Conservation (phyloP, 2,888 invertebrate species). For the Platerodrilus igneus region DNA sequence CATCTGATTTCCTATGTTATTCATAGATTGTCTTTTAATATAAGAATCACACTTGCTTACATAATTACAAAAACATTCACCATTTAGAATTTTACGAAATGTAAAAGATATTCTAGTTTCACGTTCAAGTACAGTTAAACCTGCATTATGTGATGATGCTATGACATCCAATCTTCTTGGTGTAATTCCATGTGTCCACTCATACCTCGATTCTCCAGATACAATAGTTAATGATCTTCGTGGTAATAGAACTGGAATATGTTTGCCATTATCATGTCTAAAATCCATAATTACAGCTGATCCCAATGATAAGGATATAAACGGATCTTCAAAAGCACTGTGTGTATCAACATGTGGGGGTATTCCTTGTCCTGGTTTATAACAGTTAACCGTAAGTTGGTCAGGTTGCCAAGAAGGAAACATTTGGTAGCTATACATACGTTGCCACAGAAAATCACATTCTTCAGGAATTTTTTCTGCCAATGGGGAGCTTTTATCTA, state of each 20-base stretch:
- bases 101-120: slow-evolving; percentile 76
- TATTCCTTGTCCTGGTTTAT: slow-evolving; percentile 86
- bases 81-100: slow-evolving; percentile 63
- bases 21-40: slow-evolving; percentile 28
- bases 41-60: slow-evolving; percentile 64
- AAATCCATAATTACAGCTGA: slow-evolving; percentile 88
- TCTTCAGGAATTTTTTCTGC: slow-evolving; percentile 63
- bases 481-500: slow-evolving; percentile 67
- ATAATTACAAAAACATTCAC: slow-evolving; percentile 62
- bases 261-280: slow-evolving; percentile 57
- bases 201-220: slow-evolving; percentile 66
- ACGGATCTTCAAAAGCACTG: slow-evolving; percentile 85
- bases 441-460: slow-evolving; percentile 62
- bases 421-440: slow-evolving; percentile 47
- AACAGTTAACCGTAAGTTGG: slow-evolving; percentile 82
- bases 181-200: slow-evolving; percentile 85
- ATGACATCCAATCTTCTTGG: slow-evolving; percentile 76
- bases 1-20: slow-evolving; percentile 44
- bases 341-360: slow-evolving; percentile 95
- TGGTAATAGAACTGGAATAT: slow-evolving; percentile 62
- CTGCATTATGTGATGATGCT: slow-evolving; percentile 52
- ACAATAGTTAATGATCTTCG: slow-evolving; percentile 72
- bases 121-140: slow-evolving; percentile 54
- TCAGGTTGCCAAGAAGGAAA: slow-evolving; percentile 58
- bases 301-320: slow-evolving; percentile 81